phyloP scores from a whole-genome alignment of 2,888 invertebrate genomes.

The Drosophila eohydei region DNA sequence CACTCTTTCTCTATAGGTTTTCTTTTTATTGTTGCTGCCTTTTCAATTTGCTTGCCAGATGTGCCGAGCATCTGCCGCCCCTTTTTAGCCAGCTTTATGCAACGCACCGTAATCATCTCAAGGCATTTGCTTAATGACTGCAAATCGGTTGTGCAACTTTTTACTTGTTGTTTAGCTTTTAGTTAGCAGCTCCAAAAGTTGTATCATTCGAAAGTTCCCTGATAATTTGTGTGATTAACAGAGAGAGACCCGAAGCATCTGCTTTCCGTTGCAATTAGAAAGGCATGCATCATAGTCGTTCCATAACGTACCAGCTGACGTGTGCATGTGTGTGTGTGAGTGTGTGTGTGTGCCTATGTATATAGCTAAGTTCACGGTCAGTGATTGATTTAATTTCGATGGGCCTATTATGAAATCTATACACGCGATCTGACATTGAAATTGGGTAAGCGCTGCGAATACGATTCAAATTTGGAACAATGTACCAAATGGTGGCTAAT shows the following conservation, averaged over 20 bases:
- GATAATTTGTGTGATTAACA: slow-evolving; percentile 21
- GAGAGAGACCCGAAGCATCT: slow-evolving; percentile 6
- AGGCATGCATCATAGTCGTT: slow-evolving; percentile 22
- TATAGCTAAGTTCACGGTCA: slow-evolving; percentile 69
- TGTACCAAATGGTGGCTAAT: slow-evolving; percentile 41
- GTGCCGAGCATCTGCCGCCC: slow-evolving; percentile 1
- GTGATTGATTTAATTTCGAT: slow-evolving; percentile 71
- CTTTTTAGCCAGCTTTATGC: neutral
- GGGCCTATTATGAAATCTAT: slow-evolving; percentile 52
- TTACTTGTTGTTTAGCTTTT: neutral
- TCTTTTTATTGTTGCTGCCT: slow-evolving; percentile 19
- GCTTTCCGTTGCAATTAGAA: slow-evolving; percentile 24
- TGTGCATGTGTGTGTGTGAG: neutral
- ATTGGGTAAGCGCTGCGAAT: slow-evolving; percentile 60
- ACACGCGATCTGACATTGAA: slow-evolving; percentile 75
- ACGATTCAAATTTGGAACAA: slow-evolving; percentile 61
- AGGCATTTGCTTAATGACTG: slow-evolving; percentile 29
- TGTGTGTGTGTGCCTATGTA: neutral
- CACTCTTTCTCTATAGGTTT: slow-evolving; percentile 6
- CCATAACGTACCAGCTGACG: slow-evolving; percentile 20
- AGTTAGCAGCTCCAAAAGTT: slow-evolving; percentile 15
- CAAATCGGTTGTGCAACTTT: slow-evolving; percentile 30
- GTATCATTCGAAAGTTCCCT: neutral
- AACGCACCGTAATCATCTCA: slow-evolving; percentile 9
- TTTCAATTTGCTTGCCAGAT: slow-evolving; percentile 32